Percentiles rank a stretch among this genome's conserved stretches.
These are phyloP conservation scores for Enteromius fasciolatus DNA, from an alignment of 2,797 vertebrate genomes.

Conservation along the genomic window DNA sequence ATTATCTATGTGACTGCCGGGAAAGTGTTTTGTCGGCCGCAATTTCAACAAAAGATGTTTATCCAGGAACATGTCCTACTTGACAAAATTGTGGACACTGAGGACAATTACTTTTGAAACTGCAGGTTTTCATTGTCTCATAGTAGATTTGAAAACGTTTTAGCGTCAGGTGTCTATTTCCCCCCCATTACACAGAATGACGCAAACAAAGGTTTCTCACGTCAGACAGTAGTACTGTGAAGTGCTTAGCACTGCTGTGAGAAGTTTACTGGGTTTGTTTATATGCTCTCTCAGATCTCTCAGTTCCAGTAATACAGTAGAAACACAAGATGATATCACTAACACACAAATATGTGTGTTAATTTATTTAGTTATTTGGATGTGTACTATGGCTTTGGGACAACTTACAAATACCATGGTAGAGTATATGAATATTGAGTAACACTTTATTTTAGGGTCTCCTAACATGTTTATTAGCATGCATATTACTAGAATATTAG, in stretches of 20 bases:
- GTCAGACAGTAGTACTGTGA: neutral
- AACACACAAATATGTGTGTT: slow-evolving; percentile 1
- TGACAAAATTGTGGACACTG: neutral
- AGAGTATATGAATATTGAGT: neutral
- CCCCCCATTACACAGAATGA: neutral
- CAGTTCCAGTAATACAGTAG: neutral
- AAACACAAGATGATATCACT: neutral
- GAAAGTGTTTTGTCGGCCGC: slow-evolving; percentile 48
- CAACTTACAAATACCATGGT: neutral
- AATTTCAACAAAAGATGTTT: slow-evolving; percentile 46
- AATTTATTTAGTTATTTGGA: neutral
- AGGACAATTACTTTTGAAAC: neutral
- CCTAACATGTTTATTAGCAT: too few relatives aligned
- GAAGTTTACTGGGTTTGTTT: neutral
- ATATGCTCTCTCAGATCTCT: neutral
- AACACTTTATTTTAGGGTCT: too few relatives aligned
- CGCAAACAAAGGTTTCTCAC: neutral
- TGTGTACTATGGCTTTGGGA: neutral
- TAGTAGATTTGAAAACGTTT: neutral
- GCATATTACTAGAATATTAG: too few relatives aligned
- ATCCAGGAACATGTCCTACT: neutral
- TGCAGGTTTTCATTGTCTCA: neutral
- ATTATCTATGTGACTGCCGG: slow-evolving; percentile 63
- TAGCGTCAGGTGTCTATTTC: slow-evolving; percentile 5
- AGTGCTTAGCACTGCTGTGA: neutral